phyloP scores from a whole-genome alignment of 2,797 vertebrate species.

The Eutrigla gurnardus region DNA sequence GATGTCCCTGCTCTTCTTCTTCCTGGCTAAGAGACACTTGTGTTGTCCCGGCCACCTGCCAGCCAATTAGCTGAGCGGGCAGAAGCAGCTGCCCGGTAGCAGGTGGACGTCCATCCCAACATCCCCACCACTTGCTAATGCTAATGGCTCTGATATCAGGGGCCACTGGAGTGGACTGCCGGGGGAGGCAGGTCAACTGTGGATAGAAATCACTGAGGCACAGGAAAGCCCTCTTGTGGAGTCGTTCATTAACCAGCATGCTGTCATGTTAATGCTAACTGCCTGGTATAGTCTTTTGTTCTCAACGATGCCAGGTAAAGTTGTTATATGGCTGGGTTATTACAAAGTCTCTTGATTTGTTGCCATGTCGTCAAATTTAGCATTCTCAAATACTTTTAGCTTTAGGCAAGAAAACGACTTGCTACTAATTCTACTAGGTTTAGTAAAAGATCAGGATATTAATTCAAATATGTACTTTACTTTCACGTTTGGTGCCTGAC shows the following conservation, averaged over 20 bases:
- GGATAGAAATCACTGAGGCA: constrained; percentile 42
- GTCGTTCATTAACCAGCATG: background rate
- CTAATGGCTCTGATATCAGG: constrained; percentile 77
- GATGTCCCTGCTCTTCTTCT: constrained; percentile 66
- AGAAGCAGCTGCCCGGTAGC: constrained; percentile 79
- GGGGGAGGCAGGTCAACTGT: constrained; percentile 53
- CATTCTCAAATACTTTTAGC: no score
- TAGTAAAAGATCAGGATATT: no score
- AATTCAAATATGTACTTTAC: no score
- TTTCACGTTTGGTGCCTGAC: no score
- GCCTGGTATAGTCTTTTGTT: background rate
- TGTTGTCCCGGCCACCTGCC: constrained; percentile 74
- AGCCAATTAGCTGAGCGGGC: constrained; percentile 81
- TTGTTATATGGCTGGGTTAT: background rate
- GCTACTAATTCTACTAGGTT: no score
- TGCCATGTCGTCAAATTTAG: background rate
- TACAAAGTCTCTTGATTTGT: background rate
- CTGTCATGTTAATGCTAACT: background rate
- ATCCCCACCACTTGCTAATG: constrained; percentile 74
- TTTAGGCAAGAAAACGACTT: no score
- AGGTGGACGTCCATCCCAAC: constrained; percentile 78
- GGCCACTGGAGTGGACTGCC: constrained; percentile 49
- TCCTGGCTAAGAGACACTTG: constrained; percentile 60
- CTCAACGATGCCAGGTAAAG: background rate
- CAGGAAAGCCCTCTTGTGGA: background rate